phyloP scores from a whole-genome alignment of 1,140 invertebrate genomes.

The Rhopalosiphum padi region DNA sequence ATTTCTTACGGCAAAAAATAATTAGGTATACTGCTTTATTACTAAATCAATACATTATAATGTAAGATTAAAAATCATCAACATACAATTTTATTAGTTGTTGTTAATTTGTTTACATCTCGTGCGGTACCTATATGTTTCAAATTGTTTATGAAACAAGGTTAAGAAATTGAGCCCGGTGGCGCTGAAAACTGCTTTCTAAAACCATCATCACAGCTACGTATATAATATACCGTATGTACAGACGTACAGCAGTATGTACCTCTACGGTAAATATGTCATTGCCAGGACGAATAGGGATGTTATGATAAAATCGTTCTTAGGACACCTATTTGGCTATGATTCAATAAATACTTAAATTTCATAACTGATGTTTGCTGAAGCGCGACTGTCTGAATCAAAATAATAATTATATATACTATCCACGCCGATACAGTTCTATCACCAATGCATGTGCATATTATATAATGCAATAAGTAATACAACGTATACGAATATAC shows the following conservation, averaged over 20 bases:
- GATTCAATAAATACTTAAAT: background rate
- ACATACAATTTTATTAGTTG: background rate
- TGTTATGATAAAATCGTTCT: background rate
- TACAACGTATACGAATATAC: too few species aligned
- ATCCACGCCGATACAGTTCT: background rate
- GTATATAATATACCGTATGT: background rate
- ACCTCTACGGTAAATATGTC: background rate
- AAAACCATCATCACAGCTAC: background rate
- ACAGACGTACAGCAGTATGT: background rate
- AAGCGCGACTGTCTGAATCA: background rate
- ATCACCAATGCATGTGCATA: background rate
- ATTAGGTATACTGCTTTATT: background rate
- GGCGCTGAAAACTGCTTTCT: slow-evolving; percentile 19
- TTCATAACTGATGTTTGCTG: background rate
- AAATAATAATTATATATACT: background rate
- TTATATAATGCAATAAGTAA: background rate
- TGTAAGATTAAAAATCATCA: background rate
- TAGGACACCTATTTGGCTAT: background rate
- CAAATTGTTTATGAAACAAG: background rate
- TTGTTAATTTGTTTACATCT: background rate
- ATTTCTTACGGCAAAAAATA: background rate
- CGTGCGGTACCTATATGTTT: background rate
- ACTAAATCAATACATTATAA: background rate
- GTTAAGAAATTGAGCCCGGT: slow-evolving; percentile 11
- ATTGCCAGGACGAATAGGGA: background rate